Evolutionary conservation across 2,113 vertebrate species (phyloP), one percentile per base, ranked within the genome.

Genomic region (Lanius ludovicianus): DNA sequence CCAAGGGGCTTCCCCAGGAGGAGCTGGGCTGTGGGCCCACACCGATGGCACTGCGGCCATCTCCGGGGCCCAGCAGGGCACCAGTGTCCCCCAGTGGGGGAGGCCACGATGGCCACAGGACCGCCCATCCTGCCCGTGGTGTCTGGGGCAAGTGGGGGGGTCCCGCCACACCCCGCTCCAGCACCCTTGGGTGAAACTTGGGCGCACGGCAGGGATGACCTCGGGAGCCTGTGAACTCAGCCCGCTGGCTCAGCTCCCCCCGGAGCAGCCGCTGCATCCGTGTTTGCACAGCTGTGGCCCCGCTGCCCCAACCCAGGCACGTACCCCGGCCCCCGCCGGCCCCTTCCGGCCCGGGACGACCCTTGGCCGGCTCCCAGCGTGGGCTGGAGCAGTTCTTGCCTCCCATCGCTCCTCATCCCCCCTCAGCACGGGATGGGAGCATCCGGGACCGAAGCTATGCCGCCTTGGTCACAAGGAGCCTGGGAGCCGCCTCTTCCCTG

Each of bases 221-320:
- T 82, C 23, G 23, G 65, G 92, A 87, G 85, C 87, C 84, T 84
- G 90, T 5, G 57, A 93, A 85, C 57, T 4, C 79, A 6, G 67
- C 56, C 39, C 11, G 3, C 46, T 63, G 89, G 73, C 76, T 15
- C 57, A 4, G 68, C 53, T 88, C 79, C 82, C 83, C 15, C 42
- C 22, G 3, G 57, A 73, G 49, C 31, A 8, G 63, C 64, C 17
- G 16, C 91, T 49, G 55, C 22, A 28, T 35, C 88, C 75, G 20
- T 95, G 95, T 97, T 97, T 97, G 90, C 83, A 93, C 94, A 96
- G 96, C 96, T 96, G 90, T 3, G 28, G 52, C 64, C 83, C 79
- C 3, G 28, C 89, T 80, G 90, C 79, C 63, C 42, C 16, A 56
- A 24, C 64, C 80, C 93, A 19, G 21, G 63, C 52, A 11, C 35